Percentiles rank a stretch among this genome's conserved stretches.
phyloP scores from a whole-genome alignment of 2,888 invertebrate species.

The Calameuta pallipes region DNA sequence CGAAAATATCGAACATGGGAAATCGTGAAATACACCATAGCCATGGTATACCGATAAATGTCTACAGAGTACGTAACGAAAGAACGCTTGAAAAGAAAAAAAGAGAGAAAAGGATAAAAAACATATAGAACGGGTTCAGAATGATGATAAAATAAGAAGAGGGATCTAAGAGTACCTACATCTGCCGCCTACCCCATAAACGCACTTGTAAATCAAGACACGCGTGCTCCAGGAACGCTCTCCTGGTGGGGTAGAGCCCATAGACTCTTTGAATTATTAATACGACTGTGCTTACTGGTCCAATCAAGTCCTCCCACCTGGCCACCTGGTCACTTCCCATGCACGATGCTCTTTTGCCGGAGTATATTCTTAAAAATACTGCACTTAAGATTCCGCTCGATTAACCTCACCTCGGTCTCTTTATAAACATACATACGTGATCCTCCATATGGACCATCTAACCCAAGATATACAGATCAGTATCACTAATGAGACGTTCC shows the following conservation, averaged over 20 bases:
- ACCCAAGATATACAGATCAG: neutral
- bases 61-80: neutral
- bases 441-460: neutral
- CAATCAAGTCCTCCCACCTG: slow-evolving; percentile 56
- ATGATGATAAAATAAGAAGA: slow-evolving; percentile 1
- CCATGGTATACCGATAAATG: slow-evolving; percentile 26
- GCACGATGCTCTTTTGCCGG: slow-evolving; percentile 38
- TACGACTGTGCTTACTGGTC: slow-evolving; percentile 53
- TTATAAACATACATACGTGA: neutral
- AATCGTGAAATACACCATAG: slow-evolving; percentile 40
- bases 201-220: slow-evolving; percentile 59
- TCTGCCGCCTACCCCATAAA: slow-evolving; percentile 56
- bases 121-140: neutral
- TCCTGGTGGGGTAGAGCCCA: slow-evolving; percentile 27
- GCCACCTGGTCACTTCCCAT: slow-evolving; percentile 42
- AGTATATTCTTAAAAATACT: slow-evolving; percentile 34
- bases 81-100: slow-evolving; percentile 15
- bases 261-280: slow-evolving; percentile 57
- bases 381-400: slow-evolving; percentile 51
- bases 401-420: slow-evolving; percentile 38
- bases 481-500: neutral
- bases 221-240: slow-evolving; percentile 35
- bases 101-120: slow-evolving; percentile 30
- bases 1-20: neutral
- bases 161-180: slow-evolving; percentile 31